Percentiles rank a stretch among this genome's conserved stretches.
These are phyloP conservation scores for Lymantria monacha DNA, from an alignment of 2,888 invertebrate genomes.

Conservation along the genomic window DNA sequence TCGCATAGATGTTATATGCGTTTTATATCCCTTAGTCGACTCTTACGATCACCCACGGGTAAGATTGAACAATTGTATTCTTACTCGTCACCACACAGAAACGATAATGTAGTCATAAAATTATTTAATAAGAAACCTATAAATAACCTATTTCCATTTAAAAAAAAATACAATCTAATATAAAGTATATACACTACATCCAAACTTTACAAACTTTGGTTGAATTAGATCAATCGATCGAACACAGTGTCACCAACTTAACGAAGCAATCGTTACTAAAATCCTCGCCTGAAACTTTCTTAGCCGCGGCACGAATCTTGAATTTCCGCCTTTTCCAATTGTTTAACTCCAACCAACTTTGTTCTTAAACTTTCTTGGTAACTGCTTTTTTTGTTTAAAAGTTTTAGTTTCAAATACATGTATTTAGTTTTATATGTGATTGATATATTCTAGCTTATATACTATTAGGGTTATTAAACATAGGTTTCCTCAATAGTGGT, in stretches of 20 bases:
- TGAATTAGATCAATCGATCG: slow-evolving; percentile 30
- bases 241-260: slow-evolving; percentile 20
- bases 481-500: too few relatives aligned
- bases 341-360: slow-evolving; percentile 15
- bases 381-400: not conserved
- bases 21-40: too few relatives aligned
- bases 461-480: too few relatives aligned
- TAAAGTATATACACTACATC: slow-evolving; percentile 1
- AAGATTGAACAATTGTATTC: too few relatives aligned
- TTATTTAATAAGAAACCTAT: too few relatives aligned
- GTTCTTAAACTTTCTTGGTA: not conserved
- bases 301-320: slow-evolving; percentile 13
- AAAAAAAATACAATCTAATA: not conserved
- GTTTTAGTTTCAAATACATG: not conserved
- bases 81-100: too few relatives aligned
- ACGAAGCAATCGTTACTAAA: slow-evolving; percentile 21
- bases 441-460: too few relatives aligned
- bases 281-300: slow-evolving; percentile 13
- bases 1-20: too few relatives aligned
- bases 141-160: not conserved
- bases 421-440: too few relatives aligned
- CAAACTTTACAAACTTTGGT: slow-evolving; percentile 11
- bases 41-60: too few relatives aligned
- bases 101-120: too few relatives aligned
- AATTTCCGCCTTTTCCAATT: slow-evolving; percentile 20